phyloP scores from a whole-genome alignment of 2,888 invertebrate species.

The Pachliopta kotzebuea region DNA sequence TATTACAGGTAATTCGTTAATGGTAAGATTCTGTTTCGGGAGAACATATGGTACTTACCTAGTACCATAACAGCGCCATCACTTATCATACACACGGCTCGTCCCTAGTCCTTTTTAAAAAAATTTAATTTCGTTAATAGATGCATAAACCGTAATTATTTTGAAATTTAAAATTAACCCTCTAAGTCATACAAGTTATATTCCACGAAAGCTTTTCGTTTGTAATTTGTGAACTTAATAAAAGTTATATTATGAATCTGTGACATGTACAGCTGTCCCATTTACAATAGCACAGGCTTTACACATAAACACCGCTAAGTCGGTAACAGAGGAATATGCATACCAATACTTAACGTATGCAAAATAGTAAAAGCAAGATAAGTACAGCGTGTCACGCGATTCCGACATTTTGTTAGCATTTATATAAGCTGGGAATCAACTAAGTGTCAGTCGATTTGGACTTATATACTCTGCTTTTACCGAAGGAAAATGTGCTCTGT shows the following conservation, averaged over 20 bases:
- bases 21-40: too few species aligned
- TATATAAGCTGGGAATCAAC: conserved; percentile 46
- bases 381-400: conserved; percentile 72
- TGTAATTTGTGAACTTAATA: conserved; percentile 1
- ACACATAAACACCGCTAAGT: conserved; percentile 26
- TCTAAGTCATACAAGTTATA: conserved; percentile 24
- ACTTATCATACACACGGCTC: too few species aligned
- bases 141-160: too few species aligned
- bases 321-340: conserved; percentile 30
- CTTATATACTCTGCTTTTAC: conserved; percentile 33
- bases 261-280: conserved; percentile 12
- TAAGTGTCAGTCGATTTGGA: conserved; percentile 36
- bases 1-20: too few species aligned
- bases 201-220: conserved; percentile 19
- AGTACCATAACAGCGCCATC: too few species aligned
- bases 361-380: conserved; percentile 71
- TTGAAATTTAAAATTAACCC: not conserved
- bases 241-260: not conserved
- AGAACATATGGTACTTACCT: too few species aligned
- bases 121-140: too few species aligned
- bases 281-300: conserved; percentile 18
- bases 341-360: conserved; percentile 62
- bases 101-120: too few species aligned
- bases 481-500: conserved; percentile 15
- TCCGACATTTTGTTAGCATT: conserved; percentile 72